These are phyloP conservation scores for Cydia pomonella DNA, from an alignment of 1,140 invertebrate genomes.

Conservation along the genomic window DNA sequence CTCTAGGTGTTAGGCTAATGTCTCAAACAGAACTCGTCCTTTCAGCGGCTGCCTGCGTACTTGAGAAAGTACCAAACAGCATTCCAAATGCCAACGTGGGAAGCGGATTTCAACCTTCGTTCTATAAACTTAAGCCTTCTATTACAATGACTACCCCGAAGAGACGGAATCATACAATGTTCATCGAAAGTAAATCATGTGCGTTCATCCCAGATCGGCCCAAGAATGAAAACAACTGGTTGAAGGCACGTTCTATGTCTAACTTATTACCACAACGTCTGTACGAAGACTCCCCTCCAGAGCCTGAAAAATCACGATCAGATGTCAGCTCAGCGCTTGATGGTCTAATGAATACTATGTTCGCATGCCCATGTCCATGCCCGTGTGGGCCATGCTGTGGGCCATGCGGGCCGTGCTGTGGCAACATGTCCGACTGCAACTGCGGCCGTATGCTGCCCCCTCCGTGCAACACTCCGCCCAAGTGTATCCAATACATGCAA, in stretches of 20 bases:
- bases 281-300: background rate
- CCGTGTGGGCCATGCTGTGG: constrained; percentile 33
- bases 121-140: background rate
- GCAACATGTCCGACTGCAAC: constrained; percentile 48
- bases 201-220: background rate
- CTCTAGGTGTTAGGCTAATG: background rate
- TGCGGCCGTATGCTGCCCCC: constrained; percentile 59
- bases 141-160: background rate
- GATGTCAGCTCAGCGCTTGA: too few species aligned
- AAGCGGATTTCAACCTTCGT: background rate
- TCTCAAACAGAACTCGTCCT: constrained; percentile 6
- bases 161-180: background rate
- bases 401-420: constrained; percentile 51
- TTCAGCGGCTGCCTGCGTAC: background rate
- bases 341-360: too few species aligned
- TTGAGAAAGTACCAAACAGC: background rate
- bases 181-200: background rate
- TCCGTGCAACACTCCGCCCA: constrained; percentile 59
- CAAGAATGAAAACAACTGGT: background rate
- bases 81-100: background rate
- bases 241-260: background rate
- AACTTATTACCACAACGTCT: background rate
- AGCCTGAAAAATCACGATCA: background rate
- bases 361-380: constrained; percentile 21
- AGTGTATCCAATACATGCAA: constrained; percentile 70